Base-by-base conservation (phyloP, 2,797 vertebrate genomes). In the Alosa sapidissima region DNA sequence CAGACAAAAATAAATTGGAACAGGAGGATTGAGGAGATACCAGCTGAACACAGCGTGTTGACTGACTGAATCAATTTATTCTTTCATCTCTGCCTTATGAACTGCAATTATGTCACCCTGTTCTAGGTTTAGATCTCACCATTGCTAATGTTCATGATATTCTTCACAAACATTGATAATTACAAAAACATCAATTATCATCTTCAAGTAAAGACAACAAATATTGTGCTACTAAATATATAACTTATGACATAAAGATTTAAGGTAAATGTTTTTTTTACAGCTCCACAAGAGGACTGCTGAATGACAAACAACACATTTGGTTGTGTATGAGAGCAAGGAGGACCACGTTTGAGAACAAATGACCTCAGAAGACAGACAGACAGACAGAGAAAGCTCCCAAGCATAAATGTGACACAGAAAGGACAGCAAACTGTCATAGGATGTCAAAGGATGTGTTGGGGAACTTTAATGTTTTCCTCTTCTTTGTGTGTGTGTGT, bases 201-300 rank as follows among this genome's bases (percentile, higher is more conserved):
- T 36, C 16, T 5, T 72, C 11, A 36, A 72, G 58, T 24, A 24
- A 60, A 62, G 65, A 16, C 65, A 16, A 36, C 65, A 33, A 13
- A 68, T 28, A 72, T 36, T 72, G 65, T 72, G 65, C 65, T 72
- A 28, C 65, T 36, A 36, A 72, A 72, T 72, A 41, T 16, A 72
- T 28, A 72, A 72, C 11, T 58, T 21, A 58, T 58, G 4, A 21
- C 41, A 41, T 41, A 41, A 41, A n/a, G 55, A 58, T 58, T 58
- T 21, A n/a, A n/a, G 28, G 28, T 28, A 58, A 58, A 58, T 6
- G 1, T 5, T 55, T 55, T 55, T 55, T 72, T 36, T 72, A 24
- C 62, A 68, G 24, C 24, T 24, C 24, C 10, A 5, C 28, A 28
- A 68, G 28, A 68, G 7, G 60, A 65, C 60, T 28, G 60, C 21